These are phyloP conservation scores for Drosophila tsacasi DNA, from an alignment of 1,140 invertebrate genomes.

Conservation along the genomic window DNA sequence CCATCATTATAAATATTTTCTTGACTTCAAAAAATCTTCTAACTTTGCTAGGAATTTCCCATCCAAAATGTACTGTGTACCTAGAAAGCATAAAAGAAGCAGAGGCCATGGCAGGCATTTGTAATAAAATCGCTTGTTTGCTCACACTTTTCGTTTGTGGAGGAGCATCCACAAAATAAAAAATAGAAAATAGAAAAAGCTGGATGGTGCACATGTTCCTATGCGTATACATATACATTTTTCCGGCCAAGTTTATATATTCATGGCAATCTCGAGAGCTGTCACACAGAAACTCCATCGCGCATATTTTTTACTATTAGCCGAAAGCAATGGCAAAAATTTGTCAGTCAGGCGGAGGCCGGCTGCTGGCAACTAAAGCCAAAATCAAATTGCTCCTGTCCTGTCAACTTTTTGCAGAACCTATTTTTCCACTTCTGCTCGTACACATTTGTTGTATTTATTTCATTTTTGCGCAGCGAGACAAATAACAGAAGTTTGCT, in stretches of 20 bases:
- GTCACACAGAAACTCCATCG: conserved; percentile 69
- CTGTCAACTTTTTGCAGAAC: conserved; percentile 69
- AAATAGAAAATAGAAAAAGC: background rate
- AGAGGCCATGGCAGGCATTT: conserved; percentile 6
- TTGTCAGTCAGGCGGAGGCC: conserved; percentile 49
- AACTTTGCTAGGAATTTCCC: background rate
- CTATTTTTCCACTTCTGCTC: conserved; percentile 42
- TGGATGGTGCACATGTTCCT: conserved; percentile 13
- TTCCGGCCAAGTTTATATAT: conserved; percentile 59
- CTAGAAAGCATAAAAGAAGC: background rate
- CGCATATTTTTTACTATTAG: conserved; percentile 76
- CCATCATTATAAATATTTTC: background rate
- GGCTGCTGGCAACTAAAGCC: conserved; percentile 49
- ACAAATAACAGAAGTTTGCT: conserved; percentile 75
- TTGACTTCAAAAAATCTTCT: background rate
- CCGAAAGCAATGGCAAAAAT: conserved; percentile 54
- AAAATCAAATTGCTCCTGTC: conserved; percentile 72
- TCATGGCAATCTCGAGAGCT: conserved; percentile 76
- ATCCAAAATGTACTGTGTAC: background rate
- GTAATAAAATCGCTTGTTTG: conserved; percentile 42
- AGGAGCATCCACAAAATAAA: background rate
- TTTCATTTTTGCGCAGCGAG: conserved; percentile 65
- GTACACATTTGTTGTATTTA: conserved; percentile 56
- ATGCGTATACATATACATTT: conserved; percentile 28
- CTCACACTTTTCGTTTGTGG: conserved; percentile 5